Evolutionary conservation across 2,113 vertebrate genomes (phyloP), one percentile per base, ranked within the genome.

Genomic region (Archocentrus centrarchus): DNA sequence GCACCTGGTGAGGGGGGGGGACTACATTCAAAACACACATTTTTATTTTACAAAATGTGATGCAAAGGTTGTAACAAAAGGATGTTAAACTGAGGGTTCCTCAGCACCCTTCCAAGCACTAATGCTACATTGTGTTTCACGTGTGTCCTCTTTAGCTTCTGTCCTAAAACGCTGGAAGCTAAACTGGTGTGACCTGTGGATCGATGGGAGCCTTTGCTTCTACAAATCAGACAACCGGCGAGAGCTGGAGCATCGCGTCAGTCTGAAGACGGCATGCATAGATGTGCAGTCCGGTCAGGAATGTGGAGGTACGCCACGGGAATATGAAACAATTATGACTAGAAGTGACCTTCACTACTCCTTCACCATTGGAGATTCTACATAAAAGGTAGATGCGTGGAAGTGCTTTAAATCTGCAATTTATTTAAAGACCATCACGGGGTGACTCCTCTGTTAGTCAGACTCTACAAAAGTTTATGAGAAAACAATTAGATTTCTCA

Each of bases 171-270:
- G 98, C 85, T 99, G 98, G 98, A 99, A 98, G 93, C 92, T 97
- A 18, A 99, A 98, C 91, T 99, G 98, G 98, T 99, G 98, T 0
- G 97, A 98, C 44, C 95, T 99, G 2, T 99, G 98, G 97, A 91
- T 99, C 39, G 98, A 99, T 0, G 98, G 98, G 30, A 97, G 95
- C 41, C 92, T 99, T 59, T 95, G 97, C 58, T 99, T 98, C 87
- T 99, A 99, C 82, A 97, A 95, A 0, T 97, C 95, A 0, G 96
- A 98, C 60, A 97, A 87, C 0, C 96, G 97, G 1, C 95, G 95
- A 5, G 97, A 97, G 20, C 89, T 97, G 82, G 97, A 97, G 22
- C 96, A 97, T 1, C 94, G 97, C 0, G 92, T 98, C 91, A 93
- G 96, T 86, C 76, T 99, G 88, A 98, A 96, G 80, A 95, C 68